These are phyloP conservation scores for Sesamia inferens DNA, from an alignment of 2,888 invertebrate genomes.

Conservation along the genomic window DNA sequence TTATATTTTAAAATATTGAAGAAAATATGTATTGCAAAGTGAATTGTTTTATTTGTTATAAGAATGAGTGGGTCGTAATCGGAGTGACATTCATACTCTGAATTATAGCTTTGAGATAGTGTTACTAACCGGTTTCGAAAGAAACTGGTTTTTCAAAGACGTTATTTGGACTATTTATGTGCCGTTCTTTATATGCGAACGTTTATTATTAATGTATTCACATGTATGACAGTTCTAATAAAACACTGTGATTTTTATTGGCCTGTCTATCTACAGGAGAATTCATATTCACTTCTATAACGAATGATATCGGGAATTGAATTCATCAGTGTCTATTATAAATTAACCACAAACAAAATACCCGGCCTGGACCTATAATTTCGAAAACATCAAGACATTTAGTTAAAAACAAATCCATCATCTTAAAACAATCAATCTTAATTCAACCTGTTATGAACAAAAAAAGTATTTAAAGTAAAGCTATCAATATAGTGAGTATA, in stretches of 20 bases:
- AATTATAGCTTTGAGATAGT: conserved; percentile 37
- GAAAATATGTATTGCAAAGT: conserved; percentile 22
- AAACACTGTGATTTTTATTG: not conserved
- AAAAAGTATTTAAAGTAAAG: conserved; percentile 35
- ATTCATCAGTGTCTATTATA: not conserved
- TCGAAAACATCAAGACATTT: conserved; percentile 4
- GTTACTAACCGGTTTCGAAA: conserved; percentile 32
- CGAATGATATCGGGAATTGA: not conserved
- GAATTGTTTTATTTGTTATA: conserved; percentile 41
- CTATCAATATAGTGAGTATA: conserved; percentile 40
- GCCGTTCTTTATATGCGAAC: conserved; percentile 13
- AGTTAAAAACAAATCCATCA: conserved; percentile 56
- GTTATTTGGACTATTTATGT: conserved; percentile 35
- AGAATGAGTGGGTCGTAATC: conserved; percentile 3
- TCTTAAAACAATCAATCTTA: conserved; percentile 53
- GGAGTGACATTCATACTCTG: conserved; percentile 25
- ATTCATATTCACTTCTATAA: not conserved
- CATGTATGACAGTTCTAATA: not conserved
- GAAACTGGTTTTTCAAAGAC: conserved; percentile 27
- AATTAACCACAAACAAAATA: not conserved
- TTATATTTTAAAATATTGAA: conserved; percentile 16
- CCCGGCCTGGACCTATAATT: conserved; percentile 10
- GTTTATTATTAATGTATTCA: not conserved
- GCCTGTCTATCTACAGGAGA: not conserved
- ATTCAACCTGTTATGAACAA: conserved; percentile 35